Percentiles rank a stretch among this genome's conserved stretches.
Evolutionary conservation across 1,140 invertebrate genomes (phyloP).

Genomic region (Bombus ignitus): DNA sequence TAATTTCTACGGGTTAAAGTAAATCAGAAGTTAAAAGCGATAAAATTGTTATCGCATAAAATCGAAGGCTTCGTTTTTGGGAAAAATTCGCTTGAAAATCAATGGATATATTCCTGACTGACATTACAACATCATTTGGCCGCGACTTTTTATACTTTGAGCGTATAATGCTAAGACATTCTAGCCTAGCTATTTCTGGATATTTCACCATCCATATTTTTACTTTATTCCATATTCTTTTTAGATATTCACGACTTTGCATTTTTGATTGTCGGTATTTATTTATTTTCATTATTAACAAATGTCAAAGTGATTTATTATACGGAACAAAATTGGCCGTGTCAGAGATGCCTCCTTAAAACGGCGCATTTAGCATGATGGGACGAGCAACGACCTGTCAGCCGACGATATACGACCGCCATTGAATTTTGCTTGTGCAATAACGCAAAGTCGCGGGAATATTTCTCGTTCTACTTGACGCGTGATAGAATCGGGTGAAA

Average conservation of each 20-base stretch:
- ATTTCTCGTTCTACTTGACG: conserved; percentile 41
- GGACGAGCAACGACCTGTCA: conserved; percentile 25
- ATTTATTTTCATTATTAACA: not conserved
- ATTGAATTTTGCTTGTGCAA: conserved; percentile 45
- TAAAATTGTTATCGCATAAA: too few relatives aligned
- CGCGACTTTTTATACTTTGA: too few relatives aligned
- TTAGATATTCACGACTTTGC: not conserved
- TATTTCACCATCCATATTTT: too few relatives aligned
- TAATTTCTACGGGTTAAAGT: too few relatives aligned
- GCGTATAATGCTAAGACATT: too few relatives aligned
- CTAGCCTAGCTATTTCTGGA: too few relatives aligned
- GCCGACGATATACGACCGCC: conserved; percentile 32
- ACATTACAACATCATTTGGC: too few relatives aligned
- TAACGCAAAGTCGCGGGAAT: conserved; percentile 48
- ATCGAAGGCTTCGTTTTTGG: too few relatives aligned
- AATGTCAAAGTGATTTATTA: conserved; percentile 25
- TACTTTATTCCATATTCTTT: not conserved
- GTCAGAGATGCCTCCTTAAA: not conserved
- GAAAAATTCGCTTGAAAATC: too few relatives aligned
- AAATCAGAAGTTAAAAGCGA: too few relatives aligned
- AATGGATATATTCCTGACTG: too few relatives aligned
- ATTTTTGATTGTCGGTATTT: not conserved
- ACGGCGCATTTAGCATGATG: conserved; percentile 3
- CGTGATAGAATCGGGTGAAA: conserved; percentile 40
- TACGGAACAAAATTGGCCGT: conserved; percentile 5